A percentile compares a stretch with the other conserved stretches of the same genome.
Conservation (phyloP, 2,797 vertebrate genomes). For the Sebastes vulpes region DNA sequence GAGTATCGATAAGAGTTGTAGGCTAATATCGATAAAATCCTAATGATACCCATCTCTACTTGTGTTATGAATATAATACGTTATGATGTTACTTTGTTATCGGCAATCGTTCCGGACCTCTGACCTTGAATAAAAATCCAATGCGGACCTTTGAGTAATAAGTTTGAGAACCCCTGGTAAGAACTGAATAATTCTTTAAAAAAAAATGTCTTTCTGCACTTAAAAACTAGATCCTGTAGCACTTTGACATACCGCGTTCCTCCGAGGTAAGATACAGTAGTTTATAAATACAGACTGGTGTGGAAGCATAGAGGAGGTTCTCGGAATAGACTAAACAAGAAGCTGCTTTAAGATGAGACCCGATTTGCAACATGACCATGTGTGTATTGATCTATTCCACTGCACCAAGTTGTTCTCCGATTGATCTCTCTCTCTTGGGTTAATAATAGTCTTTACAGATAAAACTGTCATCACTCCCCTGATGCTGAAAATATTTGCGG, state of each 20-base stretch:
- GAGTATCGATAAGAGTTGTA: no score
- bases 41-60: no score
- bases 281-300: conserved; percentile 24
- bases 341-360: conserved; percentile 22
- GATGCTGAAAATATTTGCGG: conserved; percentile 31
- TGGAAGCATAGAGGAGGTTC: conserved; percentile 6
- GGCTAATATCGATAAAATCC: no score
- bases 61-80: no score
- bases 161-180: background rate
- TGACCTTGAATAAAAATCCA: no score
- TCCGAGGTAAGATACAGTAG: background rate
- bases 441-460: conserved; percentile 55
- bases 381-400: conserved; percentile 42
- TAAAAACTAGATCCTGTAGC: background rate
- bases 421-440: conserved; percentile 43
- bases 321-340: conserved; percentile 36
- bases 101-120: no score
- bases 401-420: conserved; percentile 40
- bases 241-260: background rate
- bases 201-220: background rate
- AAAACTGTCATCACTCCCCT: conserved; percentile 32
- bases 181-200: background rate
- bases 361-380: conserved; percentile 24
- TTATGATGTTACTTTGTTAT: no score
- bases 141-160: no score